Evolutionary conservation across 2,888 invertebrate genomes (phyloP).

Genomic region (Sarcophaga carnaria): DNA sequence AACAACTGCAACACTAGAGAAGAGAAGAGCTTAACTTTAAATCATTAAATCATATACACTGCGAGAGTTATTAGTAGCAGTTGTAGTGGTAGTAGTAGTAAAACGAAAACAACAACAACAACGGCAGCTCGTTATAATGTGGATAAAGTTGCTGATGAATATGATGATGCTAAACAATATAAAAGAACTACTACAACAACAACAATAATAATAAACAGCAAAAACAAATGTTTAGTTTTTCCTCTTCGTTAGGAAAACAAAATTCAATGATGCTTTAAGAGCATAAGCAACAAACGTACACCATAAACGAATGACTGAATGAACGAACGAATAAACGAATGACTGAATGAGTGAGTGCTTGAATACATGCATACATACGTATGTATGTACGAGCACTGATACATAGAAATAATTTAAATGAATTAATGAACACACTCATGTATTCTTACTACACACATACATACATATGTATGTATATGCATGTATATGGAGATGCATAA

Average conservation of each 20-base stretch:
- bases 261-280: slow-evolving; percentile 18
- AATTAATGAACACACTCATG: background rate
- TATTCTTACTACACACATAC: background rate
- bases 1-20: slow-evolving; percentile 2
- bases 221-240: slow-evolving; percentile 48
- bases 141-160: no score
- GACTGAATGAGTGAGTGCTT: background rate
- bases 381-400: background rate
- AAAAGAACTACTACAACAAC: no score
- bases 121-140: slow-evolving; percentile 8
- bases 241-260: slow-evolving; percentile 25
- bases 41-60: background rate
- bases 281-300: slow-evolving; percentile 5
- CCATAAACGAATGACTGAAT: background rate
- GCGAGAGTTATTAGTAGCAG: no score
- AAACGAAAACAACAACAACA: slow-evolving; percentile 2
- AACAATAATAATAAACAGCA: background rate
- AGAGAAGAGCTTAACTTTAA: background rate
- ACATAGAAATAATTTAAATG: slow-evolving; percentile 30
- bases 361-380: background rate
- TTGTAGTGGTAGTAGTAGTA: background rate
- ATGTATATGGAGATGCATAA: background rate
- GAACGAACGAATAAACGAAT: background rate
- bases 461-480: background rate
- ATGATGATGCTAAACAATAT: background rate